These are phyloP conservation scores for Bombus picipes DNA, from an alignment of 1,140 invertebrate species.

Conservation along the genomic window DNA sequence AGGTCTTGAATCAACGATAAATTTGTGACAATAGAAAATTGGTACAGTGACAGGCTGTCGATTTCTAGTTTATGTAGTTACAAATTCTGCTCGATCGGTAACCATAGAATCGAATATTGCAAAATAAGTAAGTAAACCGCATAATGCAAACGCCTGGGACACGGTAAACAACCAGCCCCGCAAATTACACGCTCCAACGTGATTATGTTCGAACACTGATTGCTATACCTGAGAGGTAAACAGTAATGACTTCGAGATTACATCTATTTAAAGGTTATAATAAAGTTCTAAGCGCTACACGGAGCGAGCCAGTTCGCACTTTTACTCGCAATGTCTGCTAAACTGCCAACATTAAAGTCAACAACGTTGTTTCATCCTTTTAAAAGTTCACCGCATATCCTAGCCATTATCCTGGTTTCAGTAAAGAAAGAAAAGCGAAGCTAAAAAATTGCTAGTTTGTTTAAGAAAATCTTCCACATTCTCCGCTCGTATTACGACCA, in stretches of 20 bases:
- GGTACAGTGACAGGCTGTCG: not conserved
- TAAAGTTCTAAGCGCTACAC: slow-evolving; percentile 11
- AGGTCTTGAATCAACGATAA: not conserved
- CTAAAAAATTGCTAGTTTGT: not conserved
- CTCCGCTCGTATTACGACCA: not conserved
- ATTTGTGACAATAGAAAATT: not conserved
- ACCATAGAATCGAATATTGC: not conserved
- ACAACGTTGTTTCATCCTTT: not conserved
- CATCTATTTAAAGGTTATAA: slow-evolving; percentile 25
- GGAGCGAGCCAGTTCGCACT: not conserved
- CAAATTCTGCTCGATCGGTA: not conserved
- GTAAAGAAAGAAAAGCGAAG: not conserved
- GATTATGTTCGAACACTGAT: slow-evolving; percentile 11
- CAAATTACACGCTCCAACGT: slow-evolving; percentile 13
- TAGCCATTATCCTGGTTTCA: not conserved
- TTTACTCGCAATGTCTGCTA: slow-evolving; percentile 1
- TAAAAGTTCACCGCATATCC: not conserved
- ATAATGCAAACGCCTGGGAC: not conserved
- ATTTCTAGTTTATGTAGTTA: not conserved
- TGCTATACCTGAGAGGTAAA: slow-evolving; percentile 4
- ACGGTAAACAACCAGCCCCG: not conserved
- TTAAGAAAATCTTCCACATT: not conserved
- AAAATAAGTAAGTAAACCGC: not conserved
- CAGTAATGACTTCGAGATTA: slow-evolving; percentile 17
- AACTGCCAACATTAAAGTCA: not conserved